Evolutionary conservation across 2,113 vertebrate species (phyloP), one percentile per base, ranked within the genome.

Genomic region (Strigops habroptila): DNA sequence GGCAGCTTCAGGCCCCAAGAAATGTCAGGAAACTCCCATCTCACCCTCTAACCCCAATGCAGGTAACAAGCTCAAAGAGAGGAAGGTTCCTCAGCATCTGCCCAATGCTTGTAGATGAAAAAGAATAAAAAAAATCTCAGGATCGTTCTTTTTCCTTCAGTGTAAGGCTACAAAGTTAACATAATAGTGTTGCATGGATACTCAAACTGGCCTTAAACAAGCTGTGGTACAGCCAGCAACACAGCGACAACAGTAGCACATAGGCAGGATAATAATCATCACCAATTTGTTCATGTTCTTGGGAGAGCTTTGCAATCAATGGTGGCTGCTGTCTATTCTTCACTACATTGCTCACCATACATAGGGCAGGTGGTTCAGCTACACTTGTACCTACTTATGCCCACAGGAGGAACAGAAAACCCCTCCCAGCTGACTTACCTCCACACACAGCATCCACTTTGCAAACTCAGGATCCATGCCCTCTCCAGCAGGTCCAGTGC

Each of bases 161-260:
- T 4, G 0, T 9, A 67, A 21, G n/a, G 41, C 71, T 86, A 74
- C 53, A 41, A 59, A 91, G 23, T 55, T 62, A 87, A 49, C 24
- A 25, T 9, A 65, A 74, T 3, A 3, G 0, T 5, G 4, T 60
- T 33, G 28, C 22, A 52, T 0, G 0, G 78, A 23, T 65, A 77
- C 30, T 33, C 46, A 62, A 28, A 5, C 14, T 27, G 39, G 35
- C 23, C 44, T 90, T 60, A 85, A 73, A 79, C 35, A 87, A 89
- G 22, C 64, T 53, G 37, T 21, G n/a, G n/a, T 46, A 69, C 37
- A 89, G 57, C 24, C 88, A 96, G 63, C 18, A 63, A 46, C 53
- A 74, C 22, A 44, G 44, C 0, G 0, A 27, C n/a, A 51, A 44
- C 0, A 3, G 52, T 25, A 73, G 57, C 33, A 69, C 12, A 22